Evolutionary conservation across 2,113 vertebrate species (phyloP).

Genomic region (Antechinus flavipes): DNA sequence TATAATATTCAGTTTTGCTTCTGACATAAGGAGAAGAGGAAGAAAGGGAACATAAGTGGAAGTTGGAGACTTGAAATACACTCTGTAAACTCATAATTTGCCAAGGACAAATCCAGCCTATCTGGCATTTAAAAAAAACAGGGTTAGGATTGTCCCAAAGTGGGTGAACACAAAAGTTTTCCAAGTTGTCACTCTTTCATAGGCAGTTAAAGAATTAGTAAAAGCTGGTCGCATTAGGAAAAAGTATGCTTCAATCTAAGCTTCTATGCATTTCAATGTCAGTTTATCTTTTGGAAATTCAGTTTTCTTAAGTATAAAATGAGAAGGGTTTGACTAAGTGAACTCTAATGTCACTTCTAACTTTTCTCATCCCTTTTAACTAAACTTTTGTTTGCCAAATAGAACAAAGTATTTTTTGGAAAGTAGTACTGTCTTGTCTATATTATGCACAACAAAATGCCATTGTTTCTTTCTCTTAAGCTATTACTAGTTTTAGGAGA

Average conservation of each 20-base stretch:
- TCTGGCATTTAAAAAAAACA: neutral
- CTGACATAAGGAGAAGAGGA: neutral
- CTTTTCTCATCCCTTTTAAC: neutral
- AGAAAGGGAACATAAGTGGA: neutral
- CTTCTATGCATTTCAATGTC: neutral
- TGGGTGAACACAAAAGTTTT: neutral
- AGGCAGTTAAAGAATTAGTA: neutral
- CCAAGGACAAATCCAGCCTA: neutral
- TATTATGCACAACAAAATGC: conserved; percentile 48
- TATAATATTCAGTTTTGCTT: neutral
- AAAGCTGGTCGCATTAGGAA: neutral
- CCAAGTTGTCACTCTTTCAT: neutral
- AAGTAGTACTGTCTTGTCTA: conserved; percentile 13
- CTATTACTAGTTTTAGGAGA: conserved; percentile 33
- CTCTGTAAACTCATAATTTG: neutral
- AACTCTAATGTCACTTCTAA: neutral
- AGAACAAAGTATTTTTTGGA: neutral
- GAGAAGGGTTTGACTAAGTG: neutral
- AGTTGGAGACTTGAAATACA: neutral
- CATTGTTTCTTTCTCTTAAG: conserved; percentile 5
- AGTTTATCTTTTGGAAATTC: neutral
- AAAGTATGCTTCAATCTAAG: neutral
- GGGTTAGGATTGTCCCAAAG: neutral
- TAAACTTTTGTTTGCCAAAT: neutral
- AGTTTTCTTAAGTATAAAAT: neutral